Evolutionary conservation across 1,140 invertebrate species (phyloP).

Genomic region (Copidosoma floridanum): DNA sequence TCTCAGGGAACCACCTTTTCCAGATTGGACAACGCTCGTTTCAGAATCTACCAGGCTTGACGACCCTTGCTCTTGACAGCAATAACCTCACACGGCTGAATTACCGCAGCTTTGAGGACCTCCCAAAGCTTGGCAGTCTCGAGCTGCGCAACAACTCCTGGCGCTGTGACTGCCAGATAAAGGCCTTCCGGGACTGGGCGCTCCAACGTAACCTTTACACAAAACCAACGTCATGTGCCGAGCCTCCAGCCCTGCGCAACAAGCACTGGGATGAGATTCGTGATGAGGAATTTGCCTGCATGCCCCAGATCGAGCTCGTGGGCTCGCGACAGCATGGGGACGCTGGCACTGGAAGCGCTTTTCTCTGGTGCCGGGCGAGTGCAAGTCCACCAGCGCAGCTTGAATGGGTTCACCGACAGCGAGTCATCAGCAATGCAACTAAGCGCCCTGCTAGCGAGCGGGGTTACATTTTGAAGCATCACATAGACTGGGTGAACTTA

Average conservation of each 20-base stretch:
- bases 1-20: slow-evolving; percentile 72
- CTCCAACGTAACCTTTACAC: slow-evolving; percentile 71
- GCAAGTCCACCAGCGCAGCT: slow-evolving; percentile 74
- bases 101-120: slow-evolving; percentile 59
- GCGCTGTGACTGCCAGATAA: slow-evolving; percentile 83
- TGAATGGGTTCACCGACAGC: slow-evolving; percentile 63
- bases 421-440: slow-evolving; percentile 39
- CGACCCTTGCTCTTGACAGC: slow-evolving; percentile 66
- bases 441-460: slow-evolving; percentile 38
- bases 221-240: slow-evolving; percentile 67
- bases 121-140: slow-evolving; percentile 69
- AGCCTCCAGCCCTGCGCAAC: slow-evolving; percentile 65
- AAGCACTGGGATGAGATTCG: slow-evolving; percentile 71
- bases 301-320: slow-evolving; percentile 67
- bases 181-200: slow-evolving; percentile 75
- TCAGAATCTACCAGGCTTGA: slow-evolving; percentile 66
- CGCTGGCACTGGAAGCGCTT: slow-evolving; percentile 63
- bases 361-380: slow-evolving; percentile 72
- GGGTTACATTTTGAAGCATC: slow-evolving; percentile 54
- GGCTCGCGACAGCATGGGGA: slow-evolving; percentile 56
- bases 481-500: slow-evolving; percentile 71
- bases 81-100: slow-evolving; percentile 71
- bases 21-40: slow-evolving; percentile 72
- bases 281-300: slow-evolving; percentile 79
- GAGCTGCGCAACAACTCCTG: slow-evolving; percentile 80